These are phyloP conservation scores for Bugula neritina DNA, from an alignment of 2,888 invertebrate genomes.

Conservation along the genomic window DNA sequence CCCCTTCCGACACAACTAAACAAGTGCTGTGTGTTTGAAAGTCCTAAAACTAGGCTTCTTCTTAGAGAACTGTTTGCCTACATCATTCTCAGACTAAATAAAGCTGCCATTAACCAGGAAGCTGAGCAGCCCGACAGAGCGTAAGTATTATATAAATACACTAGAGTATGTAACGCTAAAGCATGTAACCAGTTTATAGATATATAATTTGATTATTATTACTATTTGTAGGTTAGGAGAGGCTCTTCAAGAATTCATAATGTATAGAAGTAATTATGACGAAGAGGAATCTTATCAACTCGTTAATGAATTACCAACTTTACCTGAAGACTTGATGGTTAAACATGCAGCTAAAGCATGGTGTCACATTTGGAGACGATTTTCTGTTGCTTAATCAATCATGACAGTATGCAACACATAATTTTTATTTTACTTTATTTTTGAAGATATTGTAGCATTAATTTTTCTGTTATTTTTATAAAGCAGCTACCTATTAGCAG, in stretches of 20 bases:
- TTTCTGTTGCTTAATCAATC: too few species aligned
- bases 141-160: too few species aligned
- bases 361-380: not conserved
- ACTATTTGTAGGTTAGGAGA: not conserved
- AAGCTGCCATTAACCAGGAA: not conserved
- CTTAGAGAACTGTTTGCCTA: slow-evolving; percentile 2
- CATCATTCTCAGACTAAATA: slow-evolving; percentile 7
- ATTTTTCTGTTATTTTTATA: too few species aligned
- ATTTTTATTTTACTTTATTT: too few species aligned
- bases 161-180: too few species aligned
- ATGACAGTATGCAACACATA: too few species aligned
- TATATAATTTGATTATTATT: too few species aligned
- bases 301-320: not conserved
- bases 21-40: not conserved
- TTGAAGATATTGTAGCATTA: too few species aligned
- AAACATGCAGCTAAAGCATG: not conserved
- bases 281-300: not conserved
- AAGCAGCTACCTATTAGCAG: too few species aligned
- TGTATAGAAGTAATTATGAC: not conserved
- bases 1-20: slow-evolving; percentile 19
- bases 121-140: not conserved
- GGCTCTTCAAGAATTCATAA: not conserved
- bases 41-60: not conserved
- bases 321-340: not conserved
- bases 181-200: too few species aligned